Evolutionary conservation across 2,888 invertebrate species (phyloP), one percentile per base, ranked within the genome.

Genomic region (Heteromyza rotundicornis): DNA sequence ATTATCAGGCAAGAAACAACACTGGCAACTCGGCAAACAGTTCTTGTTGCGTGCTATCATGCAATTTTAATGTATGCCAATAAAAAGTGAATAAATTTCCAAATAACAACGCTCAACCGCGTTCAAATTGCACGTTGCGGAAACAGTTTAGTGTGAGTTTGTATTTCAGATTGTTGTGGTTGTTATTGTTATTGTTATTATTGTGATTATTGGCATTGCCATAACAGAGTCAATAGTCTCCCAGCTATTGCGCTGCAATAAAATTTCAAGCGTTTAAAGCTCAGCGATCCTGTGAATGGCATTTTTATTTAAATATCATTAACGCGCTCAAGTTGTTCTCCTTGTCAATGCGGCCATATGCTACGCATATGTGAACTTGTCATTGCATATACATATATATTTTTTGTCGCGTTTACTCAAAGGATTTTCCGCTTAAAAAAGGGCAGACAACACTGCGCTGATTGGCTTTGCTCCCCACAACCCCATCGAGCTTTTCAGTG

Each of bases 21-120:
- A 53, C 10, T 35, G 19, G 35, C 27, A 24, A 17, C 27, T 51
- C 50, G 14, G 14, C 47, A 47, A n/a, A 40, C 5, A 7, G 14
- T 3, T 7, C 27, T 10, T 62, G 66, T 77, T 79, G 82, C 82
- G 81, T 82, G 82, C 71, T 69, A 79, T 77, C 81, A 82, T 81
- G 82, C 81, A 81, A 82, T 81, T 80, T 78, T 73, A 74, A 69
- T 77, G 73, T 77, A 76, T 69, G 59, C 58, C 58, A 57, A 56
- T 40, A 60, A 59, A 57, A 60, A 35, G 20, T 22, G 23, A 52
- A 65, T 47, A 47, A 47, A 47, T 49, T 23, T 19, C 14, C 27
- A 32, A 27, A 49, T 20, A 32, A 24, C n/a, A 44, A 56, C 40
- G 32, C 3, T 10, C 40, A 44, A 22, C 17, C 49, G 32, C 24